These are phyloP conservation scores for Dipodomys merriami DNA, from an alignment of 2,113 vertebrate species.

Conservation along the genomic window DNA sequence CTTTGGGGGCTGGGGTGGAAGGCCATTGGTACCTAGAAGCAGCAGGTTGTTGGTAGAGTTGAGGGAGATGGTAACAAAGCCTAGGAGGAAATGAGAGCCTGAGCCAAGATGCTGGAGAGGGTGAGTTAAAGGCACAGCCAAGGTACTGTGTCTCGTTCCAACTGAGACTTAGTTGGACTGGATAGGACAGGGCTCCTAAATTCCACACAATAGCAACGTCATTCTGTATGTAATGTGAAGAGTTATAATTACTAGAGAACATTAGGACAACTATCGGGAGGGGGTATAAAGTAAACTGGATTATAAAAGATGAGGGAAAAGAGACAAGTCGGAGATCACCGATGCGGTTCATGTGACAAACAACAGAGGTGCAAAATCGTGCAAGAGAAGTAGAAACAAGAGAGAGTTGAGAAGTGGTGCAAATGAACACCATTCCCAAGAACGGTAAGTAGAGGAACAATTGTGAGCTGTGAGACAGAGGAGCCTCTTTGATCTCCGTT, in stretches of 20 bases:
- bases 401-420: neutral
- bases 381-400: neutral
- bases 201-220: neutral
- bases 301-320: neutral
- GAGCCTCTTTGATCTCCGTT: neutral
- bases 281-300: neutral
- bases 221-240: neutral
- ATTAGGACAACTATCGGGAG: neutral
- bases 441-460: neutral
- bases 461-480: neutral
- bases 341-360: neutral
- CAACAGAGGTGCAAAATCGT: neutral
- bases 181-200: no score
- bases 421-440: neutral
- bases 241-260: neutral
- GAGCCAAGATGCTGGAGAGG: neutral
- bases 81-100: neutral
- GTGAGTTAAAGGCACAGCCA: no score
- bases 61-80: neutral
- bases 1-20: neutral
- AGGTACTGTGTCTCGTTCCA: no score
- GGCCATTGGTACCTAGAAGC: neutral
- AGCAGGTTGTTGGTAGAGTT: neutral
- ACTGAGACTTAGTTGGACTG: no score
- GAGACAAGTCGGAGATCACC: neutral